Base-by-base conservation (phyloP, 2,113 vertebrate genomes). In the Emydura subglobosa region DNA sequence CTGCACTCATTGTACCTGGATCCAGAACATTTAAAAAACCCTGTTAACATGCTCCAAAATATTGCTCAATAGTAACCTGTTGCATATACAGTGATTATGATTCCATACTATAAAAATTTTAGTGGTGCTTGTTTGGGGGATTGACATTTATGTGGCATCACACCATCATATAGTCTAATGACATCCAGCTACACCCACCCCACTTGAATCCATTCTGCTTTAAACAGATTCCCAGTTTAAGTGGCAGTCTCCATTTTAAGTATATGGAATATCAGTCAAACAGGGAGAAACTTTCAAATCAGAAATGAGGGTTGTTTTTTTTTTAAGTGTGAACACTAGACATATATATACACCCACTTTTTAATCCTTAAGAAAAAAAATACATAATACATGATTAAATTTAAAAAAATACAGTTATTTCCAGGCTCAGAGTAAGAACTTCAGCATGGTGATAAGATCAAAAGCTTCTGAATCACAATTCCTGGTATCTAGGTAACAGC, bases 401-500 rank as follows among this genome's bases (percentile, higher is more conserved):
- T 80, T 11, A 79, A 25, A 85, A 91, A 97, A 95, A 3, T 13
- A 24, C 13, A 80, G 11, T 10, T 93, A 79, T 94, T 96, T 97
- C 94, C 10, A 94, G 81, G 86, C 27, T 47, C 79, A 65, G 49
- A 85, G 7, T 14, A 94, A 82, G 95, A 97, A 86, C 7, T 93
- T 94, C 24, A 13, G 21, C 8, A 14, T 72, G 79, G 42, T 61
- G 50, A 91, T 93, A 96, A 89, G 83, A 96, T 95, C 59, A 89
- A 95, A 98, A 93, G 31, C 89, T 87, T 92, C 39, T 90, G 86
- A 96, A 82, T 54, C 82, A 85, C 21, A 55, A 59, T 21, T 42
- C 14, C 47, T n/a, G 8, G 83, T 95, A 96, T 82, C 91, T 78
- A 96, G 89, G 85, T 93, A 97, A 97, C 72, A 89, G 88, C 76